Conservation (phyloP, 2,113 vertebrate species). For the Dinomys branickii region DNA sequence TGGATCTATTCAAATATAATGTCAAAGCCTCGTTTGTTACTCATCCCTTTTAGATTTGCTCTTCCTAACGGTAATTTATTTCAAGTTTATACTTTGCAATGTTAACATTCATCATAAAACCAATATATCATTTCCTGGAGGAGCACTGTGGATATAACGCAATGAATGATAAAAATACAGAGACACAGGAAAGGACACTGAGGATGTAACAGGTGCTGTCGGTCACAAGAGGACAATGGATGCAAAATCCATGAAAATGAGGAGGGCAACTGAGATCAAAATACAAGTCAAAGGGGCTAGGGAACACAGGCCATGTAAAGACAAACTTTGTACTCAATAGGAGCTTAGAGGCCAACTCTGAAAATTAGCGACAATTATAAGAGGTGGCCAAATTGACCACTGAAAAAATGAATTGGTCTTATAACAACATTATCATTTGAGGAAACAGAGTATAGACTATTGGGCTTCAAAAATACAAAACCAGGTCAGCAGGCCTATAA, state of each 20-base stretch:
- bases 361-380: not conserved
- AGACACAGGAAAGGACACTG: not conserved
- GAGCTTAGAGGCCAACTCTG: not conserved
- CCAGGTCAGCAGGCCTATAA: not conserved
- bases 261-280: not conserved
- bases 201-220: not conserved
- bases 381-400: not conserved
- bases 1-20: not conserved
- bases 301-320: not conserved
- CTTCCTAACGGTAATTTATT: slow-evolving; percentile 11
- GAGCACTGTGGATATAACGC: not conserved
- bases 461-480: not conserved
- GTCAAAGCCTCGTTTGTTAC: not conserved
- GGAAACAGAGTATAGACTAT: not conserved
- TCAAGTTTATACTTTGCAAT: not conserved
- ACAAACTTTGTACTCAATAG: not conserved
- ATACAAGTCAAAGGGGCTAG: not conserved
- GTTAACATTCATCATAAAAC: slow-evolving; percentile 25
- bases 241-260: not conserved
- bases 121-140: not conserved
- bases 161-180: not conserved
- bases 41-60: not conserved
- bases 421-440: not conserved
- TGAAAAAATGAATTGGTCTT: not conserved
- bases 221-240: not conserved